Percentiles rank a stretch among this genome's conserved stretches.
These are phyloP conservation scores for Rhadinocentrus ornatus DNA, from an alignment of 2,797 vertebrate genomes.

Conservation along the genomic window DNA sequence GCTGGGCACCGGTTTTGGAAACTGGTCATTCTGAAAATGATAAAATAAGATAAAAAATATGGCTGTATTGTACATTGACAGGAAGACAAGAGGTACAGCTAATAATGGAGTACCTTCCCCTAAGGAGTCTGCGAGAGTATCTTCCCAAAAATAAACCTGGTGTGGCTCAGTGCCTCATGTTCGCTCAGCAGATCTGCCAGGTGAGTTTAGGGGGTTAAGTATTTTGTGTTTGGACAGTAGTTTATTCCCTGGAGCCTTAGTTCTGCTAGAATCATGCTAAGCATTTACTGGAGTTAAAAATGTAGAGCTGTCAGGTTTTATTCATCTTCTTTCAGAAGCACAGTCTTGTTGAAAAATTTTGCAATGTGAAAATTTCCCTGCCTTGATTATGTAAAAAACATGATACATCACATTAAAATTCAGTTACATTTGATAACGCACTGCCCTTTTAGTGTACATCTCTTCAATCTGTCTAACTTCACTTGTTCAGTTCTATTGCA, in stretches of 20 bases:
- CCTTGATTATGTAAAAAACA: not conserved
- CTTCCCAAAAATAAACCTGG: constrained; percentile 83
- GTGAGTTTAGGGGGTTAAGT: constrained; percentile 67
- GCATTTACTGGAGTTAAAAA: not conserved
- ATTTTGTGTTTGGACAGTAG: not conserved
- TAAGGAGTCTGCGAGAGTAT: constrained; percentile 91
- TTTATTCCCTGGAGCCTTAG: not conserved
- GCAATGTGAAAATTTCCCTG: no score
- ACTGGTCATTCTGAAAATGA: constrained; percentile 13
- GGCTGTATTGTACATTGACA: constrained; percentile 61
- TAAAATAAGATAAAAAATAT: constrained; percentile 18
- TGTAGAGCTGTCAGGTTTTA: not conserved
- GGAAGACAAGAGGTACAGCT: constrained; percentile 92
- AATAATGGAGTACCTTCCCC: constrained; percentile 95
- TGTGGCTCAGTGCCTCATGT: constrained; percentile 86
- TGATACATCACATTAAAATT: not conserved
- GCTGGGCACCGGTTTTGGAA: constrained; percentile 8
- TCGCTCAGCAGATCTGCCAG: constrained; percentile 94
- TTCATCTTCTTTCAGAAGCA: constrained; percentile 1
- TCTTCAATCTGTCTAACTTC: not conserved
- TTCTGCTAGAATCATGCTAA: not conserved
- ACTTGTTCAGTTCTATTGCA: constrained; percentile 3
- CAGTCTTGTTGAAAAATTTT: not conserved
- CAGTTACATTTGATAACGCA: no score
- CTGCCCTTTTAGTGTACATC: no score